A percentile compares a stretch with the other conserved stretches of the same genome.
Evolutionary conservation across 2,888 invertebrate species (phyloP).

Genomic region (Leptopterna dolabrata): DNA sequence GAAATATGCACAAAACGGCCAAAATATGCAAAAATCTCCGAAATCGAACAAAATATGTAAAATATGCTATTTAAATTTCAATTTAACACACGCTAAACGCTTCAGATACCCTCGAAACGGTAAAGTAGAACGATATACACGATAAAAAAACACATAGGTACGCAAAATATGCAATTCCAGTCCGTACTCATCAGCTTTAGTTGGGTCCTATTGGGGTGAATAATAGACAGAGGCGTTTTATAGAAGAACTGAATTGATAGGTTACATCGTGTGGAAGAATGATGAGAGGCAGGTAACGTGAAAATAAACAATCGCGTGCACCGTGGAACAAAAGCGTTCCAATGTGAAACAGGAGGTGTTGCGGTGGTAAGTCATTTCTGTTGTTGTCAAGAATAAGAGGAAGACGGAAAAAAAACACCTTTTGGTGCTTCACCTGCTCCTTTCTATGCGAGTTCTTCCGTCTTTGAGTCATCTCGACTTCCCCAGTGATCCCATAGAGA

Average conservation of each 20-base stretch:
- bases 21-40: too few relatives aligned
- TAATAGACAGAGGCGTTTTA: background rate
- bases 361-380: background rate
- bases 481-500: slow-evolving; percentile 30
- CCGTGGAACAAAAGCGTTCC: background rate
- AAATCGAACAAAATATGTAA: too few relatives aligned
- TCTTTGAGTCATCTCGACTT: slow-evolving; percentile 13
- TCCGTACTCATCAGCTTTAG: too few relatives aligned
- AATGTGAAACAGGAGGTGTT: slow-evolving; percentile 13
- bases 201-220: background rate
- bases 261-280: background rate
- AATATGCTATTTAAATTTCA: too few relatives aligned
- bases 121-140: too few relatives aligned
- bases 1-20: too few relatives aligned
- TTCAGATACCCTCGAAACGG: too few relatives aligned
- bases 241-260: background rate
- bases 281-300: background rate
- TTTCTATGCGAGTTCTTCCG: slow-evolving; percentile 18
- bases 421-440: slow-evolving; percentile 17
- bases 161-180: too few relatives aligned
- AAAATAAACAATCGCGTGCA: slow-evolving; percentile 11
- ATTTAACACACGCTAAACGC: too few relatives aligned
- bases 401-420: background rate
- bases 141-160: too few relatives aligned
- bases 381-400: background rate